These are phyloP conservation scores for Ophonus ardosiacus DNA, from an alignment of 2,888 invertebrate species.

Conservation along the genomic window DNA sequence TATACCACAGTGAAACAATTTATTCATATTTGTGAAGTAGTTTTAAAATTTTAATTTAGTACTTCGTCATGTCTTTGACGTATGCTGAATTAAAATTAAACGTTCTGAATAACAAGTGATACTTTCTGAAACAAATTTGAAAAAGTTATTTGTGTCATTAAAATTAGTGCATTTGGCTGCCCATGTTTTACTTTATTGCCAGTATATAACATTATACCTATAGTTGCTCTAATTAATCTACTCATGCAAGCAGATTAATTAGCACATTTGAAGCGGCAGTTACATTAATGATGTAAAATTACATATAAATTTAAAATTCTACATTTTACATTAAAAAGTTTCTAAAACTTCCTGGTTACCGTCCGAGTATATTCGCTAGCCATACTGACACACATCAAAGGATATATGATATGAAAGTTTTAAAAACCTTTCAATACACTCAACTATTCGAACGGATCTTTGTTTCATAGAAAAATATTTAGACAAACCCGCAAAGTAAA, in stretches of 20 bases:
- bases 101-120: too few relatives aligned
- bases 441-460: conserved; percentile 11
- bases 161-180: too few relatives aligned
- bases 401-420: conserved; percentile 26
- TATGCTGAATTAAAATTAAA: too few relatives aligned
- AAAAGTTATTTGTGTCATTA: too few relatives aligned
- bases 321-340: conserved; percentile 24
- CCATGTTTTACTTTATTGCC: neutral
- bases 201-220: conserved; percentile 1
- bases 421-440: conserved; percentile 40
- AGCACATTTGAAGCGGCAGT: conserved; percentile 28
- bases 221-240: conserved; percentile 27
- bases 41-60: too few relatives aligned
- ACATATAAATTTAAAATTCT: conserved; percentile 33
- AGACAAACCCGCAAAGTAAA: conserved; percentile 28
- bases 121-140: neutral
- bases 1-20: too few relatives aligned
- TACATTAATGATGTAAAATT: conserved; percentile 18
- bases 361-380: neutral
- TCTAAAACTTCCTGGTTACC: neutral
- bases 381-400: conserved; percentile 20
- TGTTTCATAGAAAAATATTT: conserved; percentile 44
- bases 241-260: conserved; percentile 48
- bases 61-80: too few relatives aligned
- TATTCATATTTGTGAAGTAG: too few relatives aligned